phyloP scores from a whole-genome alignment of 2,888 invertebrate species.

The Aelia acuminata region DNA sequence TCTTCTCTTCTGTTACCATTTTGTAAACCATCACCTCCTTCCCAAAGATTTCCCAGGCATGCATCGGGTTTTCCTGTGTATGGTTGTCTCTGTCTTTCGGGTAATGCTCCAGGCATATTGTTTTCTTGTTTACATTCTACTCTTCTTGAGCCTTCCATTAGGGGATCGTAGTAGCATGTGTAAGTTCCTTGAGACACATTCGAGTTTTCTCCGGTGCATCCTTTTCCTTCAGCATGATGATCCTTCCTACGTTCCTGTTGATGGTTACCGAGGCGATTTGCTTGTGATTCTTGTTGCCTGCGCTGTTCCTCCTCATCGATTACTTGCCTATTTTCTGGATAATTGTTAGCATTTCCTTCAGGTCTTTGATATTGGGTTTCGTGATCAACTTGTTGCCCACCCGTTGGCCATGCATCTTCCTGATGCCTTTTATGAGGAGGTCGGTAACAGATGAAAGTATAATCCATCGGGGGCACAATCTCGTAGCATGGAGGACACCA shows the following conservation, averaged over 20 bases:
- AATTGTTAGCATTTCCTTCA: too few relatives aligned
- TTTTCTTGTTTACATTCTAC: background rate
- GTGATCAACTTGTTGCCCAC: background rate
- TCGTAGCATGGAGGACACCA: conserved; percentile 14
- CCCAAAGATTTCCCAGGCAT: background rate
- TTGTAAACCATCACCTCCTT: background rate
- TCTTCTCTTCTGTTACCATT: background rate
- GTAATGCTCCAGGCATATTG: background rate
- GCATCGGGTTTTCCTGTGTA: background rate
- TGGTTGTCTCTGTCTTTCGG: background rate
- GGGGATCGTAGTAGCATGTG: background rate
- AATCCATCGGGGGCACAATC: background rate
- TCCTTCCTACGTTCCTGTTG: too few relatives aligned
- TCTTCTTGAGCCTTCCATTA: background rate
- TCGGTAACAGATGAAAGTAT: background rate
- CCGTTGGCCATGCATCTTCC: background rate
- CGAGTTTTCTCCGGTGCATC: background rate
- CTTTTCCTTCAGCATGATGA: background rate
- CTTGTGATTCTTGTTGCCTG: too few relatives aligned
- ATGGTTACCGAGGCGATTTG: too few relatives aligned
- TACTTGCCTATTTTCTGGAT: too few relatives aligned
- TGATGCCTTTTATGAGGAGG: background rate
- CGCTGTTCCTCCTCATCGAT: too few relatives aligned
- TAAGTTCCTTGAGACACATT: background rate
- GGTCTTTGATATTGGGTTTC: too few relatives aligned